A percentile compares a stretch with the other conserved stretches of the same genome.
phyloP scores from a whole-genome alignment of 2,113 vertebrate species.

The Ciconia stormi region DNA sequence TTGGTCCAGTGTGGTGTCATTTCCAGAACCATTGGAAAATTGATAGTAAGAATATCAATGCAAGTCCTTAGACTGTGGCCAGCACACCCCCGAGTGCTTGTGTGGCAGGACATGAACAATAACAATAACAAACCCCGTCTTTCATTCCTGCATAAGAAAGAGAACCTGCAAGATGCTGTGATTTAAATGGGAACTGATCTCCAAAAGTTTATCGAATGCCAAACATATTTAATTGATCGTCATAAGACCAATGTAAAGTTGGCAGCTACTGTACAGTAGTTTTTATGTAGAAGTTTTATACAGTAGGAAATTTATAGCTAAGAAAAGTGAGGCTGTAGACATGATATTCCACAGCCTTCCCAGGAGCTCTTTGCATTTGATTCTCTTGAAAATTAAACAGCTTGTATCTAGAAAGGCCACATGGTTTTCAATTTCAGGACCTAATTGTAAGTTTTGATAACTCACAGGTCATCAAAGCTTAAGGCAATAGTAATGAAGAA shows the following conservation, averaged over 20 bases:
- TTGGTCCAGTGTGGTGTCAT: neutral
- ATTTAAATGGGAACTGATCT: neutral
- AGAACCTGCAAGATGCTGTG: neutral
- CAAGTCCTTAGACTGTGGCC: neutral
- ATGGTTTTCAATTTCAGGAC: neutral
- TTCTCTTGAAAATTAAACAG: neutral
- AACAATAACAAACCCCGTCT: neutral
- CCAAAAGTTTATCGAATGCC: neutral
- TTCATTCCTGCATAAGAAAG: neutral
- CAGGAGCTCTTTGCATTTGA: neutral
- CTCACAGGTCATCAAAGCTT: neutral
- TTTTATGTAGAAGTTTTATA: neutral
- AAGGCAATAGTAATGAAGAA: neutral
- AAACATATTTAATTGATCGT: neutral
- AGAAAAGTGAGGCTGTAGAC: neutral
- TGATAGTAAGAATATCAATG: neutral
- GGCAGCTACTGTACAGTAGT: neutral
- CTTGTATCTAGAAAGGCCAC: neutral
- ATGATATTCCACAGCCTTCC: neutral
- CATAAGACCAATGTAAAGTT: neutral
- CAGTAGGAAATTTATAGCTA: neutral
- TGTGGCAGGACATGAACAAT: neutral
- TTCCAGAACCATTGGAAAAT: neutral
- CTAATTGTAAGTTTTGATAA: neutral
- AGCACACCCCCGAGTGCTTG: neutral